A percentile compares a stretch with the other conserved stretches of the same genome.
Evolutionary conservation across 2,113 vertebrate species (phyloP).

Genomic region (Limnothrissa miodon): DNA sequence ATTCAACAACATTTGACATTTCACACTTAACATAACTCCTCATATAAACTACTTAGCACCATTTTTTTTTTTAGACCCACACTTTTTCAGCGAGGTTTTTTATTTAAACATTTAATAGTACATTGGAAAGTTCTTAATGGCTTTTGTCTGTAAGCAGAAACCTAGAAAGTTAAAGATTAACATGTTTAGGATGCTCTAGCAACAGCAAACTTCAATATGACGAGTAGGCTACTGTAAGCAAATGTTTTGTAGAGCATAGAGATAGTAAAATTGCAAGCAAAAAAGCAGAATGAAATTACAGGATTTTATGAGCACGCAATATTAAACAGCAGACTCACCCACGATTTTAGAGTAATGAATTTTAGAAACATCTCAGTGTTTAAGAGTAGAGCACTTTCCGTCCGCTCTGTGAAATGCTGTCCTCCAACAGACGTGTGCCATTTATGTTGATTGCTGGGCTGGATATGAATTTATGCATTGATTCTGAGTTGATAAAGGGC

Average conservation of each 20-base stretch:
- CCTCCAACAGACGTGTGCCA: slow-evolving; percentile 19
- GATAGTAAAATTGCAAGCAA: too few relatives aligned
- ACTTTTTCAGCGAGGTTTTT: too few relatives aligned
- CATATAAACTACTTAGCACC: too few relatives aligned
- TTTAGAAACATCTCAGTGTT: slow-evolving; percentile 39
- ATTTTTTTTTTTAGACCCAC: too few relatives aligned
- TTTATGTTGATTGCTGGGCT: background rate
- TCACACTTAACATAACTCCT: too few relatives aligned
- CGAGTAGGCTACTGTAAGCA: too few relatives aligned
- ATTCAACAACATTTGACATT: background rate
- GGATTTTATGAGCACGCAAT: background rate
- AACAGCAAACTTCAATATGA: background rate
- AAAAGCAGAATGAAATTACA: background rate
- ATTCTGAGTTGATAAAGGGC: slow-evolving; percentile 30
- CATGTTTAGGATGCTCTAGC: background rate
- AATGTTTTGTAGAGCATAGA: too few relatives aligned
- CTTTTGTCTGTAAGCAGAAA: too few relatives aligned
- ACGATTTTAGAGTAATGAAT: background rate
- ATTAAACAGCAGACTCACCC: slow-evolving; percentile 50
- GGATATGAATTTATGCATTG: background rate
- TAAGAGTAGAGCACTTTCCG: slow-evolving; percentile 17
- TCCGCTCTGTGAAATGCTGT: background rate
- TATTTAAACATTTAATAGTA: background rate
- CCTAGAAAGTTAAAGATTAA: background rate
- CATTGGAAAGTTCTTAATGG: too few relatives aligned